phyloP scores from a whole-genome alignment of 2,888 invertebrate species.

The Alloscopus bannaensis region DNA sequence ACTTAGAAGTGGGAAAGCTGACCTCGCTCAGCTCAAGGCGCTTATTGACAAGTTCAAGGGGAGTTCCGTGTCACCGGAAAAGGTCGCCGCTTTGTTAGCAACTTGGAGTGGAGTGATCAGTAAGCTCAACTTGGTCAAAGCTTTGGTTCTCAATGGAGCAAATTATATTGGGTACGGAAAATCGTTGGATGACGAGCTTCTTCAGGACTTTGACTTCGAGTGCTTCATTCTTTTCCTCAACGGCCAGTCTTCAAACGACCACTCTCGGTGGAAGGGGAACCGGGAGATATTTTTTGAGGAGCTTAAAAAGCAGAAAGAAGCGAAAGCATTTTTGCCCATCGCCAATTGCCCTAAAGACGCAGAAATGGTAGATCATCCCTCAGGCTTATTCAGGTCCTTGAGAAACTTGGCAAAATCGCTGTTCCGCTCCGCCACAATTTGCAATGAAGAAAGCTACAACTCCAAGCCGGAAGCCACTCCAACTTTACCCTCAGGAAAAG shows the following conservation, averaged over 20 bases:
- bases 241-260: background rate
- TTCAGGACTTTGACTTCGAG: slow-evolving; percentile 2
- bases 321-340: no score
- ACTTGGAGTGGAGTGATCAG: background rate
- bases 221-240: slow-evolving; percentile 22
- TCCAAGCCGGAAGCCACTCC: no score
- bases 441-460: no score
- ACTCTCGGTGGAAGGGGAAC: slow-evolving; percentile 25
- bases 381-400: no score
- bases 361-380: no score
- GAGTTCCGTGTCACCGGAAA: background rate
- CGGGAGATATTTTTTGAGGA: slow-evolving; percentile 40
- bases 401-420: no score
- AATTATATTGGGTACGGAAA: slow-evolving; percentile 26
- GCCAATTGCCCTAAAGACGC: no score
- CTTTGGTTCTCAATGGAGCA: slow-evolving; percentile 19
- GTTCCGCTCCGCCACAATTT: no score
- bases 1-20: background rate
- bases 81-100: background rate
- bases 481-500: no score
- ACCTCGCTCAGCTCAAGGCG: background rate
- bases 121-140: slow-evolving; percentile 5
- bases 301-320: slow-evolving; percentile 32
- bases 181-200: slow-evolving; percentile 20
- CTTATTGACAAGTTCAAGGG: background rate